Percentiles rank a stretch among this genome's conserved stretches.
phyloP scores from a whole-genome alignment of 2,888 invertebrate species.

The Pyrochroa serraticornis region DNA sequence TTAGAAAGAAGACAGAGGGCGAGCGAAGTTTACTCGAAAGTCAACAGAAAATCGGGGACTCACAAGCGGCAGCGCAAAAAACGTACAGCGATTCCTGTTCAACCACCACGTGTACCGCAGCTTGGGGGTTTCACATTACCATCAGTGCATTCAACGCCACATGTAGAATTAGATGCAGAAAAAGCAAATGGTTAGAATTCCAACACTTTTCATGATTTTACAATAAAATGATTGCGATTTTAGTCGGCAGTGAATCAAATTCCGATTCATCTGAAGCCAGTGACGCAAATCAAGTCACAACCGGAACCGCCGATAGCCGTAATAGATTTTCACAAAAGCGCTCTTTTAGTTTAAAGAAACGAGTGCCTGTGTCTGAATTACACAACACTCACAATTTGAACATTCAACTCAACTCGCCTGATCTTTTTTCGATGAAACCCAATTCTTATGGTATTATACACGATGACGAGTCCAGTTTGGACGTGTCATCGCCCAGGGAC shows the following conservation, averaged over 20 bases:
- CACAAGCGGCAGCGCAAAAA: slow-evolving; percentile 77
- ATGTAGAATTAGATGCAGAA: slow-evolving; percentile 49
- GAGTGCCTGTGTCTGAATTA: slow-evolving; percentile 63
- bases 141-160: slow-evolving; percentile 50
- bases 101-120: slow-evolving; percentile 70
- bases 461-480: slow-evolving; percentile 71
- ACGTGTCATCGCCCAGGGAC: slow-evolving; percentile 70
- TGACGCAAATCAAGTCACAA: slow-evolving; percentile 51
- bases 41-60: slow-evolving; percentile 69
- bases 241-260: slow-evolving; percentile 55
- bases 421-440: slow-evolving; percentile 55
- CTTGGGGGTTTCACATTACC: slow-evolving; percentile 50
- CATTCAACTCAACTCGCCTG: slow-evolving; percentile 55
- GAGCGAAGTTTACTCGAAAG: slow-evolving; percentile 68
- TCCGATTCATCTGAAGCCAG: slow-evolving; percentile 56
- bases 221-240: background rate
- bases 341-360: slow-evolving; percentile 57
- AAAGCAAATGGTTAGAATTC: slow-evolving; percentile 48
- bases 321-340: slow-evolving; percentile 56
- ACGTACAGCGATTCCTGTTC: slow-evolving; percentile 81
- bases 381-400: slow-evolving; percentile 59
- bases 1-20: slow-evolving; percentile 64
- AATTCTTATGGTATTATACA: slow-evolving; percentile 61
- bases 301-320: slow-evolving; percentile 48
- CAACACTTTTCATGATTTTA: background rate